Conservation (phyloP, 1,140 invertebrate genomes). For the Schmidtea mediterranea region DNA sequence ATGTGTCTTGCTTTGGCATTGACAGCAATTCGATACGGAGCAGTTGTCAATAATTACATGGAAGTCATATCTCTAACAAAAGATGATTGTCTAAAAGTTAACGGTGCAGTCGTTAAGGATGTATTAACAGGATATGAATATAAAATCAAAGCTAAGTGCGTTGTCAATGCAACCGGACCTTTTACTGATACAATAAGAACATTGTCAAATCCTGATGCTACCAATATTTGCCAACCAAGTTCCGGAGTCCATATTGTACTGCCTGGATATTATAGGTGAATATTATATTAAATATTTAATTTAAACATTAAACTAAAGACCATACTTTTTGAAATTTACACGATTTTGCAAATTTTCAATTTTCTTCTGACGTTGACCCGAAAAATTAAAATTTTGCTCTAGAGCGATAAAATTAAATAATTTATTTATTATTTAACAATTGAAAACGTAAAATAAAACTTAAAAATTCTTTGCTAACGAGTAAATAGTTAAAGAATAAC, state of each 20-base stretch:
- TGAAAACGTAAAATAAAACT: no score
- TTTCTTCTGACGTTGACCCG: no score
- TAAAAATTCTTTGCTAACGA: no score
- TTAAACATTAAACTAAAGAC: no score
- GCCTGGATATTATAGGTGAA: conserved; percentile 1
- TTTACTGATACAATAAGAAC: conserved; percentile 78
- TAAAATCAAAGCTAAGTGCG: conserved; percentile 63
- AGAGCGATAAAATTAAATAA: no score
- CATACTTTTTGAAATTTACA: no score
- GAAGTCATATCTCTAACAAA: conserved; percentile 51
- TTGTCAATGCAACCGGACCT: conserved; percentile 91
- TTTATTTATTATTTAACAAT: no score
- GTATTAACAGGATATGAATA: conserved; percentile 46
- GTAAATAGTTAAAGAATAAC: no score
- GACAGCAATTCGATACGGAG: conserved; percentile 62
- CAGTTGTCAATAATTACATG: conserved; percentile 71
- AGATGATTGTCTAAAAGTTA: conserved; percentile 27
- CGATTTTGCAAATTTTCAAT: no score
- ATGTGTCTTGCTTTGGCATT: conserved; percentile 84
- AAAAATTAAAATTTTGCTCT: no score
- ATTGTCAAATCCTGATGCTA: conserved; percentile 48
- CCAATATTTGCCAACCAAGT: conserved; percentile 62
- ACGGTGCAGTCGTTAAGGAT: not conserved
- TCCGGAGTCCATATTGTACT: conserved; percentile 92
- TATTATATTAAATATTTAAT: no score